Base-by-base conservation (phyloP, 2,113 vertebrate genomes). In the Pogonocichla stellata region DNA sequence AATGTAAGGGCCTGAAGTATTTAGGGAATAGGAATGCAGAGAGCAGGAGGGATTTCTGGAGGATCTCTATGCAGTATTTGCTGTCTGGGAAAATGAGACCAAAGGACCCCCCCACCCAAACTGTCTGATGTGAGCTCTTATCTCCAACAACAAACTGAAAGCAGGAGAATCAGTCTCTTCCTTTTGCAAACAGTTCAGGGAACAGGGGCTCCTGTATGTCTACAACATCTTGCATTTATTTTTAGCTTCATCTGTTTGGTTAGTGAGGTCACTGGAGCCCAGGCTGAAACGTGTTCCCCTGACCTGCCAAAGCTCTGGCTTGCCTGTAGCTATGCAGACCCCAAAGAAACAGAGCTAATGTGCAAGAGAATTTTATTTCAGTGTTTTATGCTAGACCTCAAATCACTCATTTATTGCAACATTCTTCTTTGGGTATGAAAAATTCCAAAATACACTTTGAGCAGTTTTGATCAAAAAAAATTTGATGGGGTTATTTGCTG, bases 171-270 rank as follows among this genome's bases (percentile, higher is more conserved):
- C 93, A 79, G 73, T 88, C 89, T 95, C 78, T 96, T 93, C 95
- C 95, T 93, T 97, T 96, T 74, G 54, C 69, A 74, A 57, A 72
- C 86, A 94, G 80, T 28, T 70, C 50, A 56, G 80, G 83, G 62
- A 94, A 60, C 88, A 87, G 80, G 94, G 88, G 92, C 85, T 97
- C 92, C 92, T 93, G 81, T 89, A 61, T 96, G 95, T 97, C 96
- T 96, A 85, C 84, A 93, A 40, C 78, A 95, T 95, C 88, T 94
- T 86, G 53, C 86, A 65, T 93, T 97, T 97, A 97, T 96, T 97
- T 97, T 98, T 97, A 97, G 96, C 80, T 94, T 92, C 86, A 53
- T 89, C 72, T 94, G 18, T 97, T 98, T 95, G 95, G 93, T 93
- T 93, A 96, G 92, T 88, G 96, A 95, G 95, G 96, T 97, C 92